Conservation (phyloP, 2,113 vertebrate species). For the Theristicus caerulescens region DNA sequence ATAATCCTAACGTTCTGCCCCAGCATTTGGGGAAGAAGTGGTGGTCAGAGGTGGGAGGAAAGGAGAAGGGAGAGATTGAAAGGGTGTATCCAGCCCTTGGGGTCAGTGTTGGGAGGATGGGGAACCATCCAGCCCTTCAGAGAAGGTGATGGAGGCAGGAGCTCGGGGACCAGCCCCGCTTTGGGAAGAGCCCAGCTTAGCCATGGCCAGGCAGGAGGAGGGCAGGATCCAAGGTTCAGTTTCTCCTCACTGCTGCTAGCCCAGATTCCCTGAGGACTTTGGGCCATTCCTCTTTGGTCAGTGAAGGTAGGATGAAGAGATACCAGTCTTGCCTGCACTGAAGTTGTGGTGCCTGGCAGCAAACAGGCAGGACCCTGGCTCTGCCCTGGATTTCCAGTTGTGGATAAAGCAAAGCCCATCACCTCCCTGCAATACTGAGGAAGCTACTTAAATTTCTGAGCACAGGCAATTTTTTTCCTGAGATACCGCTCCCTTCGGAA, state of each 20-base stretch:
- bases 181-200: neutral
- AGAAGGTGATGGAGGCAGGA: neutral
- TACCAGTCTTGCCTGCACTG: no score
- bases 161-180: rapidly evolving
- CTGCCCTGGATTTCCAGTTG: neutral
- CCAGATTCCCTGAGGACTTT: neutral
- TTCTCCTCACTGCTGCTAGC: neutral
- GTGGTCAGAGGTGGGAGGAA: neutral
- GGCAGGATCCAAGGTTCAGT: neutral
- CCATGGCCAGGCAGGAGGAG: neutral
- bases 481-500: neutral
- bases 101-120: no score
- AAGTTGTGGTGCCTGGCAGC: no score
- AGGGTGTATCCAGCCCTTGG: no score
- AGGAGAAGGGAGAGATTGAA: neutral
- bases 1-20: neutral
- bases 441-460: neutral
- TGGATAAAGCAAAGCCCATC: neutral
- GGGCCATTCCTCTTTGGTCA: neutral
- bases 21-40: neutral
- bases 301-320: neutral
- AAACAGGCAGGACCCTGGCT: neutral
- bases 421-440: neutral
- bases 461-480: neutral
- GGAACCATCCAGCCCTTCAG: neutral